Base-by-base conservation (phyloP, 2,797 vertebrate species). In the Onychomys leucogaster region DNA sequence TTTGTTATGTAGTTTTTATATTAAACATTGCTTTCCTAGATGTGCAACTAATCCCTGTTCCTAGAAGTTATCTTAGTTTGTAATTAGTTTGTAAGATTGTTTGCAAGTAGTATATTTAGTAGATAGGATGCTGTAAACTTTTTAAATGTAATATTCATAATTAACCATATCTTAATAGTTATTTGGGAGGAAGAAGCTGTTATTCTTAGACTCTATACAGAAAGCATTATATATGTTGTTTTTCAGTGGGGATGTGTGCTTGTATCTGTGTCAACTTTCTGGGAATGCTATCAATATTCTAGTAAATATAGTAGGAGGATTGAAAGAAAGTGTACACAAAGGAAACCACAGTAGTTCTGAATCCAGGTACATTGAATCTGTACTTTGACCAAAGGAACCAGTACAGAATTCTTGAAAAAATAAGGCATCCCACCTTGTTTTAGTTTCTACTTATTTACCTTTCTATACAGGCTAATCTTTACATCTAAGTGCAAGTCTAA, bases 111-210 rank as follows among this genome's bases (percentile, higher is more conserved):
- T 92, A 77, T 67, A 77, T 71, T 55, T 89, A 23, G 11, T 57
- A 81, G 55, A 43, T 17, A 43, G n/a, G 21, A 77, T 90, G 41
- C 16, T 67, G 17, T 9, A 84, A 59, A 78, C 32, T 65, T 49
- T 41, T 90, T 71, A 89, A 91, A 82, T 12, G 37, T 78, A 81
- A 82, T 88, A 71, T 87, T 94, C 94, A 25, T 69, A 90, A 46
- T 55, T 88, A 82, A 88, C 8, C 19, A 82, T 93, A 7, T 69
- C 89, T 93, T 95, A 80, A 90, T 84, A 65, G 5, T 65, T 8
- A 57, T 76, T 67, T 61, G 13, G 17, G 34, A 32, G 21, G 43
- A 67, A 29, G 13, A 9, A 29, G 3, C 65, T 82, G 23, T 80
- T 89, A 49, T 8, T 32, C 34, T 76, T 69, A 55, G 13, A 83